Base-by-base conservation (phyloP, 2,113 vertebrate species). In the Castor canadensis region DNA sequence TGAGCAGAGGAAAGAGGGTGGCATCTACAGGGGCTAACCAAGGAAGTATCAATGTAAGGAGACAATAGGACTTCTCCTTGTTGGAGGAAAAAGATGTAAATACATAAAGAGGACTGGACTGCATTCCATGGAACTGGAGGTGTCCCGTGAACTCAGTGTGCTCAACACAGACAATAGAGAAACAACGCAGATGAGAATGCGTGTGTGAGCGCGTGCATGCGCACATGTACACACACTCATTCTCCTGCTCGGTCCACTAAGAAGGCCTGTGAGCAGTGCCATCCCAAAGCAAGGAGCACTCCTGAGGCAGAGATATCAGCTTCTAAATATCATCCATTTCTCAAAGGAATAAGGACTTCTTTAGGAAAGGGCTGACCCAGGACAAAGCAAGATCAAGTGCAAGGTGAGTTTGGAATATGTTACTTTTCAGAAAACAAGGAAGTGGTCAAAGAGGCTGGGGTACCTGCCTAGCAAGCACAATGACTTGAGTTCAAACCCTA, bases 151-250 rank as follows among this genome's bases (percentile, higher is more conserved):
- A 26, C 24, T 54, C 49, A 47, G 0, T n/a, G n/a, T 26, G 60
- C 52, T 58, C 76, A 20, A 19, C 1, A 15, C 1, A 17, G 35
- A 69, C 20, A 45, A 30, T 1, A 17, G 1, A 19, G 45, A 64
- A 32, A 47, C 3, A 12, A 10, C 19, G 8, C 43, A n/a, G 32
- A 35, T 11, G 8, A 11, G 22, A 32, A 28, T 5, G 38, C 38
- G n/a, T 40, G 26, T 60, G 24, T 19, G 20, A 8, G 16, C 38
- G 3, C 1, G 62, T 15, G 52, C 17, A 43, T 0, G 11, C 0
- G 3, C 3, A 28, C 11, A 2, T 0, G 0, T 1, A 40, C 45
- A 15, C 2, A 40, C 54, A 15, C 6, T 6, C 19, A 28, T 16
- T 12, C 20, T 30, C 35, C 5, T 1, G 3, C 19, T 15, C 79